These are phyloP conservation scores for Euclidia mi DNA, from an alignment of 2,888 invertebrate species.

Conservation along the genomic window DNA sequence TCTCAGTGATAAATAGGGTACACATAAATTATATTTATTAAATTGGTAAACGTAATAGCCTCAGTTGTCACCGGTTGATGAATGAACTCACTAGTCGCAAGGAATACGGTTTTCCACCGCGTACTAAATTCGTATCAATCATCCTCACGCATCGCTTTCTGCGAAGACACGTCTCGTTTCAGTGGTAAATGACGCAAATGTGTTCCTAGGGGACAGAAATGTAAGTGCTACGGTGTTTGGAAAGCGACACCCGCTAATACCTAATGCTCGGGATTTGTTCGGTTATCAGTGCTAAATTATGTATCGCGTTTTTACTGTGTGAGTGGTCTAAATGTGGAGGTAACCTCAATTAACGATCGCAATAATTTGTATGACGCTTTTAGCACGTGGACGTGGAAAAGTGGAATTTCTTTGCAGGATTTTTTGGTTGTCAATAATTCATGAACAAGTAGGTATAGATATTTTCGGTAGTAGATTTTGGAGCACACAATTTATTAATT, in stretches of 20 bases:
- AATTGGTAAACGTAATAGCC: conserved; percentile 67
- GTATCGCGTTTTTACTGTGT: conserved; percentile 27
- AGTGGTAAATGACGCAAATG: conserved; percentile 45
- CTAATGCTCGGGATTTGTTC: conserved; percentile 15
- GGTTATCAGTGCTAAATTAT: conserved; percentile 36
- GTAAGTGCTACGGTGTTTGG: conserved; percentile 44
- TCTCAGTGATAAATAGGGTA: too few relatives aligned
- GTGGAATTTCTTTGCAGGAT: not conserved
- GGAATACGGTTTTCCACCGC: conserved; percentile 59
- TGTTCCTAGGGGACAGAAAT: conserved; percentile 42
- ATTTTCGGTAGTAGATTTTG: too few relatives aligned
- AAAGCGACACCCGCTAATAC: conserved; percentile 35
- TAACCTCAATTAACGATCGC: not conserved
- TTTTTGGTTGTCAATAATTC: not conserved
- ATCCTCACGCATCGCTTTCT: conserved; percentile 76
- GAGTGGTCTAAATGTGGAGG: conserved; percentile 28
- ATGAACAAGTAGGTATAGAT: too few relatives aligned
- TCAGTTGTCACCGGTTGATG: conserved; percentile 75
- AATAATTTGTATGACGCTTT: not conserved
- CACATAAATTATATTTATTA: too few relatives aligned
- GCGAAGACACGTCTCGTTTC: conserved; percentile 56
- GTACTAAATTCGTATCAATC: conserved; percentile 80
- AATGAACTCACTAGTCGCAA: conserved; percentile 76
- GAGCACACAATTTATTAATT: too few relatives aligned
- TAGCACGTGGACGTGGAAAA: too few relatives aligned